A percentile compares a stretch with the other conserved stretches of the same genome.
Evolutionary conservation across 2,113 vertebrate species (phyloP).

Genomic region (Panthera tigris): DNA sequence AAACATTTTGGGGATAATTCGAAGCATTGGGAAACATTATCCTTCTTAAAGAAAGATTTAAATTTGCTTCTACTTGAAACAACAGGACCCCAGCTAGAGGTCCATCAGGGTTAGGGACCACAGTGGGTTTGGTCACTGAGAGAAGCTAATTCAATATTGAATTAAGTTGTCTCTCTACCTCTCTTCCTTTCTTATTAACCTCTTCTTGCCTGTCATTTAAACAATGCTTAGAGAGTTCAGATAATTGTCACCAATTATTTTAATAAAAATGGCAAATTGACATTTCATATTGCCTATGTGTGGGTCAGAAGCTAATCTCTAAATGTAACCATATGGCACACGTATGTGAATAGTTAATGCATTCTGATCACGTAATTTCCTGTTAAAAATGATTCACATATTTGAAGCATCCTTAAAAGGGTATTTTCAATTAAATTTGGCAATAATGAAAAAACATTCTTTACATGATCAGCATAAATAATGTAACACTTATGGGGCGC

Average conservation of each 20-base stretch:
- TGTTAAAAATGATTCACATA: neutral
- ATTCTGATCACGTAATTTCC: neutral
- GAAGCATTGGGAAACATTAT: neutral
- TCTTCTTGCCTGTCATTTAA: neutral
- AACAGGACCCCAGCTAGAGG: neutral
- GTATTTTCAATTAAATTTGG: slow-evolving; percentile 46
- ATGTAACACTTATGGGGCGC: too few relatives aligned
- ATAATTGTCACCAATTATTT: neutral
- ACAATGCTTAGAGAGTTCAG: neutral
- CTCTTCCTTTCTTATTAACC: neutral
- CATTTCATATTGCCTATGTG: neutral
- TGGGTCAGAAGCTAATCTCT: neutral
- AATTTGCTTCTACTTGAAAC: neutral
- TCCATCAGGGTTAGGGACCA: neutral
- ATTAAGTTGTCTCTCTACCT: neutral
- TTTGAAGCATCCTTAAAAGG: neutral
- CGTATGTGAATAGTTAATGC: neutral
- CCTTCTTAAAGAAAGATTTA: neutral
- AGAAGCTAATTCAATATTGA: neutral
- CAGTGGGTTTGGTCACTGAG: neutral
- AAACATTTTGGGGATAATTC: neutral
- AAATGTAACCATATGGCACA: neutral
- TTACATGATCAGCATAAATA: neutral
- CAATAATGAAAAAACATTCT: neutral
- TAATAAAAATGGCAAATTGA: neutral